Evolutionary conservation across 2,113 vertebrate species (phyloP), one percentile per base, ranked within the genome.

Genomic region (Protomyctophum bolini): DNA sequence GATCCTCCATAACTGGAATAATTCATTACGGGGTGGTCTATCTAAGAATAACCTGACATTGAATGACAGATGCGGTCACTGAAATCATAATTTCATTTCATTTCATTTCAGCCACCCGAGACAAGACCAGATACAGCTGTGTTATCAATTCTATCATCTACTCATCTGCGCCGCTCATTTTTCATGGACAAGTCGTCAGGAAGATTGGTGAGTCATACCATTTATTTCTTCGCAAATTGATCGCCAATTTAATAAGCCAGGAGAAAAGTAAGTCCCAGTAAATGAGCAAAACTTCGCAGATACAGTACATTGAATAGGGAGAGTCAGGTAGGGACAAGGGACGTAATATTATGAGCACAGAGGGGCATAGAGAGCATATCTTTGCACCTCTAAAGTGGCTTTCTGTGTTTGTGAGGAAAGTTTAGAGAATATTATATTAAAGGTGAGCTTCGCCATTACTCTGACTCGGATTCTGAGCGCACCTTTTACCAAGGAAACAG

Each of bases 301-400:
- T 45, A n/a, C 14, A 0, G 0, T 45, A n/a, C 14, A 0, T 68
- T 9, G 14, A 6, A 55, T 15, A 50, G 73, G 52, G 2, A 28
- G 54, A 45, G 6, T 8, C 52, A 21, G 29, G 67, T 48, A 66
- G 3, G 10, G 54, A 12, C 8, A 41, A 41, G 33, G 6, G 45
- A 21, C 21, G 2, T 21, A 7, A 0, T 9, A 10, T 9, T 8
- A 71, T 6, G 7, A 10, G n/a, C 14, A 58, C 7, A 28, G 15
- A 51, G 49, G 11, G 15, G 21, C 3, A 45, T 8, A 29, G 8
- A 29, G 58, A 51, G 69, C 50, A 58, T 55, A 61, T 57, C 41
- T 78, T 66, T 84, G 49, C 54, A 61, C 79, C 60, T 75, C 48
- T 66, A 46, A 81, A 88, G 80, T 86, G 72, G 49, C 55, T 83